Percentiles rank a stretch among this genome's conserved stretches.
Conservation (phyloP, 2,888 invertebrate species). For the Chrysolina haemoptera region DNA sequence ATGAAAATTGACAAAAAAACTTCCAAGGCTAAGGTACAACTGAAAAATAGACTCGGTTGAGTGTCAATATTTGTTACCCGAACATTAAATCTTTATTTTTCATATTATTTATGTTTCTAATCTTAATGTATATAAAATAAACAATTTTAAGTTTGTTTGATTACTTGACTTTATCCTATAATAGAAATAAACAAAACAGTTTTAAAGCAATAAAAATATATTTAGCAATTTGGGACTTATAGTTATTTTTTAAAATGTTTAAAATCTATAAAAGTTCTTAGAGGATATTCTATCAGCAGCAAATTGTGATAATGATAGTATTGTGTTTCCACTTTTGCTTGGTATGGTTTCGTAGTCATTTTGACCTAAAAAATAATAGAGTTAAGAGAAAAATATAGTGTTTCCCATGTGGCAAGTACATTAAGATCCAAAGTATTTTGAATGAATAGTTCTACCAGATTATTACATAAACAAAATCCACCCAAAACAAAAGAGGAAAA, state of each 20-base stretch:
- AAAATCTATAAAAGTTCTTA: slow-evolving; percentile 47
- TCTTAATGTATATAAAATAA: slow-evolving; percentile 7
- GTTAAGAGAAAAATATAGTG: slow-evolving; percentile 23
- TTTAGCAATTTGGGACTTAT: not conserved
- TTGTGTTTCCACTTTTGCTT: slow-evolving; percentile 49
- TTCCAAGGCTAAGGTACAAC: slow-evolving; percentile 38
- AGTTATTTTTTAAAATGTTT: not conserved
- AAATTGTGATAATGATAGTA: slow-evolving; percentile 53
- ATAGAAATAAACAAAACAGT: too few species aligned
- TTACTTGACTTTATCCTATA: too few species aligned
- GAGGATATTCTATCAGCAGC: slow-evolving; percentile 56
- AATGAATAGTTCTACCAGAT: slow-evolving; percentile 18
- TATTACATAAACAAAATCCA: slow-evolving; percentile 25
- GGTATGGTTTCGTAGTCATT: slow-evolving; percentile 44
- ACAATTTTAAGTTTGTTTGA: not conserved
- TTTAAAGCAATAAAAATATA: slow-evolving; percentile 20
- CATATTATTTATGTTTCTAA: slow-evolving; percentile 4
- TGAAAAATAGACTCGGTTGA: slow-evolving; percentile 41
- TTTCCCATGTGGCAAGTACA: too few species aligned
- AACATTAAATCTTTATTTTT: not conserved
- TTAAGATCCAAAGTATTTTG: not conserved
- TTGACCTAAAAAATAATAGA: slow-evolving; percentile 51
- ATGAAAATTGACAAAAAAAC: slow-evolving; percentile 59
- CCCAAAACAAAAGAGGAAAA: slow-evolving; percentile 19
- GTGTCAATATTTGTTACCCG: not conserved